Evolutionary conservation across 2,888 invertebrate genomes (phyloP), one percentile per base, ranked within the genome.

Genomic region (Tillus elongatus): DNA sequence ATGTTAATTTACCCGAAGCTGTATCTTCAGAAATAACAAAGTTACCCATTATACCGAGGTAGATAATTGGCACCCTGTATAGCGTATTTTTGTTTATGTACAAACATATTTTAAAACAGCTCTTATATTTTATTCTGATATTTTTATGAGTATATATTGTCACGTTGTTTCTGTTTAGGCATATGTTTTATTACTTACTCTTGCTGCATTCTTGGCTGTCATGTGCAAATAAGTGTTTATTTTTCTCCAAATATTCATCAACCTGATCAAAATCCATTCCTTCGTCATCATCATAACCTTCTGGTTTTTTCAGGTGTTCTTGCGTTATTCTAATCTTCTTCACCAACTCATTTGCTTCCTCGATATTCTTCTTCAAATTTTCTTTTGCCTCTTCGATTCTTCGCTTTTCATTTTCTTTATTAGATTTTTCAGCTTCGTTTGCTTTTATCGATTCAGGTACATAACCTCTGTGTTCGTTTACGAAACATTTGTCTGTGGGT

Each of bases 291-390:
- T 45, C 44, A 12, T 42, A 35, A 2, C 35, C 35, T n/a, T 41
- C 31, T 10, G 30, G n/a, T 14, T 27, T 14, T 37, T 16, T 24
- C 15, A 35, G 35, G 27, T 14, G 15, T 37, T 15, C 30, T 11
- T 6, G 4, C 13, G 32, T 11, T 12, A 40, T 40, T 13, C 46
- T 37, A 15, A 37, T 40, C 14, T 41, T 31, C 33, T 44, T 47
- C 4, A 30, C 6, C 3, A 13, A 12, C n/a, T 15, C 30, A 13
- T 28, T 24, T 10, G 34, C 19, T 2, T 41, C 35, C 14, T 34
- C 34, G 8, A 41, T 39, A 30, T 43, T 47, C 29, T 44, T 42
- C 31, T 45, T 43, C 40, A 45, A 53, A 30, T 46, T 48, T 11
- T 41, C 31, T 29, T 30, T 33, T 28, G 14, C 30, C 31, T 39